phyloP scores from a whole-genome alignment of 2,113 vertebrate genomes.

The Rhodinocichla rosea region DNA sequence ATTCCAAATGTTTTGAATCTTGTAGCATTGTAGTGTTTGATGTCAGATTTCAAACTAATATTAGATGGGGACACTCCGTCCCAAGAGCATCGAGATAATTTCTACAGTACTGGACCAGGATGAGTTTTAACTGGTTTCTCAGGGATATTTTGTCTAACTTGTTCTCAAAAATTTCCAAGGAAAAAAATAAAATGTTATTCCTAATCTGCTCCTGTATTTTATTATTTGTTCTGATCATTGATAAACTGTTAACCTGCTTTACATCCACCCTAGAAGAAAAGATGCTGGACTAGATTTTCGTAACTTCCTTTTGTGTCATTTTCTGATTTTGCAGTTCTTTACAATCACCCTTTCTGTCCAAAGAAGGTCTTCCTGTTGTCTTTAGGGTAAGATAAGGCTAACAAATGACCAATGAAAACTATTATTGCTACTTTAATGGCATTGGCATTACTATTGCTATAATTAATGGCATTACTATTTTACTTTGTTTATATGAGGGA shows the following conservation, averaged over 20 bases:
- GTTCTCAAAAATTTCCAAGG: neutral
- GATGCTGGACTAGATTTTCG: neutral
- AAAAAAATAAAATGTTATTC: neutral
- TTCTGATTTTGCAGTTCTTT: neutral
- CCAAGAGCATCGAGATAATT: neutral
- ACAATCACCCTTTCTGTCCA: neutral
- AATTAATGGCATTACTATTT: neutral
- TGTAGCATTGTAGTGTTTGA: neutral
- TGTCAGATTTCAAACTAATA: neutral
- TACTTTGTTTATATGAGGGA: neutral
- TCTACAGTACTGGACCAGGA: neutral
- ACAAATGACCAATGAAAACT: fast-evolving
- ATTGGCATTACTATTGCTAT: neutral
- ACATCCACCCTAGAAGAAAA: neutral
- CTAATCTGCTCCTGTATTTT: neutral
- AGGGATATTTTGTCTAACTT: neutral
- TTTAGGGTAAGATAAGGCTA: neutral
- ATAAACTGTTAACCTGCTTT: neutral
- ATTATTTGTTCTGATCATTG: neutral
- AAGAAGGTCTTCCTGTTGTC: neutral
- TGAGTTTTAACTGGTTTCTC: neutral
- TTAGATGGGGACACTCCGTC: neutral
- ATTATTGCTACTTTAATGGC: neutral
- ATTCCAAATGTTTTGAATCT: neutral
- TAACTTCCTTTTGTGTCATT: neutral